phyloP scores from a whole-genome alignment of 2,113 vertebrate genomes.

The Procavia capensis region DNA sequence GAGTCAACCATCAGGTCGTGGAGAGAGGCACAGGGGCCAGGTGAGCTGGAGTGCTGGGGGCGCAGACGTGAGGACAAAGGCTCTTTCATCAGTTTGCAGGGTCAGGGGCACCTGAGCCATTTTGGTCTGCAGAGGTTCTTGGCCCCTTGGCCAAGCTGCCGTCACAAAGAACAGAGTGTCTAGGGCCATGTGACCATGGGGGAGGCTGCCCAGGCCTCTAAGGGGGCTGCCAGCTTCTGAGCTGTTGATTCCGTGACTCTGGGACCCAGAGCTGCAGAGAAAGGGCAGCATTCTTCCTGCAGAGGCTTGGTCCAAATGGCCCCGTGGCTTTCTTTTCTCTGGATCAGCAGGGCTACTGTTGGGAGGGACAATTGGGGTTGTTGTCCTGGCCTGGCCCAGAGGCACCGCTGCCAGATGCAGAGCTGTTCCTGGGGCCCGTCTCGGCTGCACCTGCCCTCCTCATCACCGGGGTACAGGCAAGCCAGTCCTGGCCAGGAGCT shows the following conservation, averaged over 20 bases:
- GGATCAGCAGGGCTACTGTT: conserved; percentile 76
- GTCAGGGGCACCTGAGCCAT: conserved; percentile 66
- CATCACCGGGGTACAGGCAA: background rate
- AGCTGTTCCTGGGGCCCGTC: conserved; percentile 21
- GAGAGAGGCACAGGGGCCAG: background rate
- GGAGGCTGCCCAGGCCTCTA: conserved; percentile 67
- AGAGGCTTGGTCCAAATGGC: conserved; percentile 57
- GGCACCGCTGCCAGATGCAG: conserved; percentile 58
- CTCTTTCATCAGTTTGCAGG: conserved; percentile 39
- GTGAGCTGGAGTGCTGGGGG: background rate
- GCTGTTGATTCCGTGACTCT: conserved; percentile 75
- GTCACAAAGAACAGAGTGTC: conserved; percentile 82
- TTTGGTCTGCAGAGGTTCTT: conserved; percentile 58
- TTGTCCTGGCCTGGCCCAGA: conserved; percentile 76
- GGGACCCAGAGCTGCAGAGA: conserved; percentile 71
- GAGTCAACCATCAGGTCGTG: background rate
- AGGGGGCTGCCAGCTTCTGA: conserved; percentile 76
- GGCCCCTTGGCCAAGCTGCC: conserved; percentile 44
- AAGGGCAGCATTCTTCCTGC: conserved; percentile 78
- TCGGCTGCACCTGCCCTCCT: conserved; percentile 47
- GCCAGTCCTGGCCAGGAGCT: background rate
- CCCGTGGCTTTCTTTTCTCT: conserved; percentile 71
- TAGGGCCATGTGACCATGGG: conserved; percentile 63
- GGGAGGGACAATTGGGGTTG: conserved; percentile 75
- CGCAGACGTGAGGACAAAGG: background rate